A percentile compares a stretch with the other conserved stretches of the same genome.
Evolutionary conservation across 2,113 vertebrate species (phyloP).

Genomic region (Brachyistius frenatus): DNA sequence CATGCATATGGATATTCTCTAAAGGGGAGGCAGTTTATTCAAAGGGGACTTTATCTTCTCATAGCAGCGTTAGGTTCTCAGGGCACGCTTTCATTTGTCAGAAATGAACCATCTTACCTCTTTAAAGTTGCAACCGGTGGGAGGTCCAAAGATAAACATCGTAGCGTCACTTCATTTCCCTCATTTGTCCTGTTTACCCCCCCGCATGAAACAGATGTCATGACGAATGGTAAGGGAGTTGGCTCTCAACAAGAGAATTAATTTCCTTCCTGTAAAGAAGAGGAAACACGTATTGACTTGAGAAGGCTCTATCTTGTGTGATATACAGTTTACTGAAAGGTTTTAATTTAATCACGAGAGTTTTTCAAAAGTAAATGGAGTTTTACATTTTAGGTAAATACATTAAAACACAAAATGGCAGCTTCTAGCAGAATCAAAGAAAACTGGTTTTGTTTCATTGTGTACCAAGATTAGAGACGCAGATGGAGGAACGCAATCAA

Average conservation of each 20-base stretch:
- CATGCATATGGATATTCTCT: constrained; percentile 71
- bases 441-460: neutral
- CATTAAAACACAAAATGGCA: neutral
- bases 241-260: constrained; percentile 41
- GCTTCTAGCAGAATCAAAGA: neutral
- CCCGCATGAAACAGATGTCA: constrained; percentile 53
- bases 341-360: neutral
- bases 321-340: neutral
- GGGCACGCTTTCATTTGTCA: constrained; percentile 61
- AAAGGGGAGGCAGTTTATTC: constrained; percentile 66
- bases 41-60: constrained; percentile 75
- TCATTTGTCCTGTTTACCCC: constrained; percentile 24
- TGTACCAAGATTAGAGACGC: no score
- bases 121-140: constrained; percentile 51
- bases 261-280: constrained; percentile 53
- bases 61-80: constrained; percentile 56
- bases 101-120: constrained; percentile 66
- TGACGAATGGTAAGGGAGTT: constrained; percentile 36
- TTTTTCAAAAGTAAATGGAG: neutral
- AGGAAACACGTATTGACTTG: constrained; percentile 20
- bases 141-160: constrained; percentile 47
- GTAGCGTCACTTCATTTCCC: constrained; percentile 14
- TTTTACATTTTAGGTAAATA: neutral
- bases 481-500: no score
- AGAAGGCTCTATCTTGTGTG: neutral